These are phyloP conservation scores for Pogonognathellus flavescens DNA, from an alignment of 1,140 invertebrate species.

Conservation along the genomic window DNA sequence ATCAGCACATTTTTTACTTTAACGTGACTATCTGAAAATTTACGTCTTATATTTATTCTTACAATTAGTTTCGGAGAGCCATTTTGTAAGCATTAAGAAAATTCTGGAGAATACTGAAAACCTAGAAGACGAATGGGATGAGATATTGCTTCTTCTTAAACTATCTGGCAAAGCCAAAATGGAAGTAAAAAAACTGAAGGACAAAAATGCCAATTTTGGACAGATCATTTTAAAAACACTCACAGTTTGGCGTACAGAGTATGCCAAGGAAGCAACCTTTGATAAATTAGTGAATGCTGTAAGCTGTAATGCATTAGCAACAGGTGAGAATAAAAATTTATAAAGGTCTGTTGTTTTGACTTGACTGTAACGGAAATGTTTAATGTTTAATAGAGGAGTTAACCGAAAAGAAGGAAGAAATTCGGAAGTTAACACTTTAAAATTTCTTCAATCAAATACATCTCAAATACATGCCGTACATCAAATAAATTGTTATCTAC, in stretches of 20 bases:
- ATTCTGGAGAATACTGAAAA: background rate
- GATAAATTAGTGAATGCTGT: background rate
- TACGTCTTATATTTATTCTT: too few species aligned
- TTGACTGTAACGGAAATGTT: too few species aligned
- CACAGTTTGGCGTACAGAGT: background rate
- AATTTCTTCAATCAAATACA: too few species aligned
- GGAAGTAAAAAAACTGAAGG: background rate
- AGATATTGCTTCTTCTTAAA: background rate
- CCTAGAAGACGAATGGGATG: background rate
- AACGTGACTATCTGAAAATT: too few species aligned
- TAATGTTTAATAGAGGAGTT: too few species aligned
- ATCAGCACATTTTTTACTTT: too few species aligned
- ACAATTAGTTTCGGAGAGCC: background rate
- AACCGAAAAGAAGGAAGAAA: too few species aligned
- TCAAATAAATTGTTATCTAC: too few species aligned
- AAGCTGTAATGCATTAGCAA: background rate
- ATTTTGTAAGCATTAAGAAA: background rate
- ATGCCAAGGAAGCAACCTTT: background rate
- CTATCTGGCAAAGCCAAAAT: background rate
- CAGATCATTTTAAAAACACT: background rate
- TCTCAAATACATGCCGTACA: too few species aligned
- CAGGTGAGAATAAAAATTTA: background rate
- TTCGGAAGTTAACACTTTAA: too few species aligned
- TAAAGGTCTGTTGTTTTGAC: background rate
- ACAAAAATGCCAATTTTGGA: background rate